phyloP scores from a whole-genome alignment of 2,888 invertebrate species.

The Tridacna crocea region DNA sequence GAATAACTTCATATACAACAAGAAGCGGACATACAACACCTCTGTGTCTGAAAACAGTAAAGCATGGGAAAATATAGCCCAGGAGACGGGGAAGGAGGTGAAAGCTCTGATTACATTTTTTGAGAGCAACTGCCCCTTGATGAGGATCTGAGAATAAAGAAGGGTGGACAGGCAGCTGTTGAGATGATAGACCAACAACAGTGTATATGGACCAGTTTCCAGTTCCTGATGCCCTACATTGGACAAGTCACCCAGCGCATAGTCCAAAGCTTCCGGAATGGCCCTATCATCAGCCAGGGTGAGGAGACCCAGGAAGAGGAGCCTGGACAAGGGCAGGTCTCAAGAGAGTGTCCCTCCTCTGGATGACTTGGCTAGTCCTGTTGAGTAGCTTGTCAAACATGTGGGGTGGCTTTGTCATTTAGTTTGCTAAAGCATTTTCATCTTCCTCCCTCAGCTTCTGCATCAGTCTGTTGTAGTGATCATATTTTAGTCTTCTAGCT shows the following conservation, averaged over 20 bases:
- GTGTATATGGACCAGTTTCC: constrained; percentile 43
- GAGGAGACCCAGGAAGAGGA: constrained; percentile 45
- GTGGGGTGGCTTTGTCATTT: no score
- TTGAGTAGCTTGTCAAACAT: no score
- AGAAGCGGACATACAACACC: constrained; percentile 43
- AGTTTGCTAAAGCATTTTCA: no score
- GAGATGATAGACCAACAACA: constrained; percentile 38
- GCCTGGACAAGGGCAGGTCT: no score
- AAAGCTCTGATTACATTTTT: constrained; percentile 66
- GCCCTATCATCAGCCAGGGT: constrained; percentile 41
- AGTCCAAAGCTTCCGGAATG: constrained; percentile 49
- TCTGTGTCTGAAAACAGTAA: constrained; percentile 35
- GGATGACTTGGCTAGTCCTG: no score
- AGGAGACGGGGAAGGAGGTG: constrained; percentile 60
- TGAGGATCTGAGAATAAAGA: constrained; percentile 31
- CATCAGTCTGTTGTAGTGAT: no score
- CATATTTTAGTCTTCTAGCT: no score
- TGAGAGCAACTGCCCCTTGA: constrained; percentile 29
- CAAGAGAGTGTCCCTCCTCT: no score
- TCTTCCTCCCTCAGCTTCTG: no score
- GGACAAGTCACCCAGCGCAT: constrained; percentile 51
- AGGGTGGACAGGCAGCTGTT: constrained; percentile 45
- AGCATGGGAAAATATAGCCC: constrained; percentile 34
- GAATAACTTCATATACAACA: constrained; percentile 50
- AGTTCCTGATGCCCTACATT: constrained; percentile 47